phyloP scores from a whole-genome alignment of 2,797 vertebrate genomes.

The Anniella stebbinsi region DNA sequence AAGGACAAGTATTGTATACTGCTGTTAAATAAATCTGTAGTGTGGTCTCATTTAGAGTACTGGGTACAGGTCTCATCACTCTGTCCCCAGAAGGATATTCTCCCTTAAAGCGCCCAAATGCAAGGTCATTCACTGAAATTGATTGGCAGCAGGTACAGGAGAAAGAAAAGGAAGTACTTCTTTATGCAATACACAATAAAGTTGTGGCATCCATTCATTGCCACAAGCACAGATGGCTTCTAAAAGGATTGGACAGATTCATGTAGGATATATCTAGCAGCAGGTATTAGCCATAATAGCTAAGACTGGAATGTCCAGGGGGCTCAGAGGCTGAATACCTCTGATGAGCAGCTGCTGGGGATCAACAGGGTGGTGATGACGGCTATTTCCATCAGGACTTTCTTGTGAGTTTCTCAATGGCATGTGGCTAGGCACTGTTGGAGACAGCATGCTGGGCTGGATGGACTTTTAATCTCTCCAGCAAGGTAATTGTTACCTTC shows the following conservation, averaged over 20 bases:
- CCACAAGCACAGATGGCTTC: conserved; percentile 20
- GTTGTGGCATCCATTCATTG: conserved; percentile 6
- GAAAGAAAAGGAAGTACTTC: conserved; percentile 12
- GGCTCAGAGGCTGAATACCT: conserved; percentile 2
- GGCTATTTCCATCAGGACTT: background rate
- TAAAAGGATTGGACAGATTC: conserved; percentile 31
- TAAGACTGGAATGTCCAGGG: conserved; percentile 4
- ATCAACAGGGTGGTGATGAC: background rate
- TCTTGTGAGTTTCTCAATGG: background rate
- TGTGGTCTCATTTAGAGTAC: background rate
- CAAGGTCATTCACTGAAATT: conserved; percentile 1
- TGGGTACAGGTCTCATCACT: background rate
- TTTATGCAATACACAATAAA: background rate
- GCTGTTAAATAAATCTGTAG: background rate
- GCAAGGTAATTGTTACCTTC: conserved; percentile 23
- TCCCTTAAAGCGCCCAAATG: background rate
- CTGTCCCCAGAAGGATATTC: background rate
- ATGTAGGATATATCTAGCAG: conserved; percentile 21
- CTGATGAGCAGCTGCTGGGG: conserved; percentile 11
- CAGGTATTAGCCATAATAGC: conserved; percentile 20
- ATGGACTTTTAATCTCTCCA: conserved; percentile 23
- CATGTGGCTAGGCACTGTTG: background rate
- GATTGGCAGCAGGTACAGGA: conserved; percentile 6
- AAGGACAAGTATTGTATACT: conserved; percentile 5
- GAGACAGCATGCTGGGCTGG: conserved; percentile 1